Percentiles rank a stretch among this genome's conserved stretches.
These are phyloP conservation scores for Sorex maritimensis DNA, from an alignment of 2,797 vertebrate species.

Conservation along the genomic window DNA sequence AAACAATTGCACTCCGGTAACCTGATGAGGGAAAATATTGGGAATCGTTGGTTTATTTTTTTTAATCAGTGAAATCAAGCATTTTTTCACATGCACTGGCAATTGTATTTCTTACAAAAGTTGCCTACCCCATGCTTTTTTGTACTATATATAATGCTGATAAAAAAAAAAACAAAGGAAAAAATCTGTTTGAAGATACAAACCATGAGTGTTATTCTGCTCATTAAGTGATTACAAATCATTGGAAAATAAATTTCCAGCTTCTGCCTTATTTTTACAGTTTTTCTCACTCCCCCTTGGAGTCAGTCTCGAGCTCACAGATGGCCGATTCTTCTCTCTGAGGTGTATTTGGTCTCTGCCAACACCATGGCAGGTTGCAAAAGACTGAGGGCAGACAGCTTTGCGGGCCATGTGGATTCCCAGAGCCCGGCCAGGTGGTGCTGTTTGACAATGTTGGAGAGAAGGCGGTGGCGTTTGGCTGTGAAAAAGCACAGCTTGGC, in stretches of 20 bases:
- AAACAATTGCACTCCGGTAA: background rate
- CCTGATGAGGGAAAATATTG: background rate
- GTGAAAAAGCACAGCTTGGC: background rate
- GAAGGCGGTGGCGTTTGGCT: conserved; percentile 18
- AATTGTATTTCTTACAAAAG: conserved; percentile 13
- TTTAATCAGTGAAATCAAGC: conserved; percentile 24
- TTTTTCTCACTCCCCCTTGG: background rate
- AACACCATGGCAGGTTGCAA: too few species aligned
- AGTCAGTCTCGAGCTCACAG: background rate
- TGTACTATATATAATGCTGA: conserved; percentile 1
- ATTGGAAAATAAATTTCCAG: background rate
- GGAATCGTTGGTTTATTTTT: conserved; percentile 7
- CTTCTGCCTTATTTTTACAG: background rate
- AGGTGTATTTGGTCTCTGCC: background rate
- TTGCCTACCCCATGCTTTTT: background rate
- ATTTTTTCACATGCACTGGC: background rate
- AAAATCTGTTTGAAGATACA: background rate
- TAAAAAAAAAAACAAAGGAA: conserved; percentile 52
- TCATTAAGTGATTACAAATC: background rate
- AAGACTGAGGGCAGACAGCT: background rate
- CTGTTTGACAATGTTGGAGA: conserved; percentile 68
- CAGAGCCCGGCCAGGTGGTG: conserved; percentile 80
- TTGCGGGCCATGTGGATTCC: background rate
- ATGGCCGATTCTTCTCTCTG: conserved; percentile 41
- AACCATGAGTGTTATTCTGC: background rate